A percentile compares a stretch with the other conserved stretches of the same genome.
These are phyloP conservation scores for Aphrocallistes beatrix DNA, from an alignment of 37 sponge, comb jelly and placozoan species.

Conservation along the genomic window DNA sequence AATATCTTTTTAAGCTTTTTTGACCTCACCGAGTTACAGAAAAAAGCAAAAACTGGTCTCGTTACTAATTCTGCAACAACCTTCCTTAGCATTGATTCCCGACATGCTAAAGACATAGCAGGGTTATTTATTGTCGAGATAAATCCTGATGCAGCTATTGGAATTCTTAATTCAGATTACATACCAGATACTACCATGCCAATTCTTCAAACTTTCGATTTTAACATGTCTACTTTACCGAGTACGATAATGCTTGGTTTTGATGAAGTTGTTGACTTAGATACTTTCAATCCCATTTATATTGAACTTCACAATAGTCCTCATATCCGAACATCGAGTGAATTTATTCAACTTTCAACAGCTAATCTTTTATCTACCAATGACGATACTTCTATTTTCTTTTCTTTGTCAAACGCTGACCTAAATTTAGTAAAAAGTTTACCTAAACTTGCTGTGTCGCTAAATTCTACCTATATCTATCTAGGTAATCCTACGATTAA, in stretches of 20 bases:
- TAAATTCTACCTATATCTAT: not conserved
- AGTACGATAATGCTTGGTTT: not conserved
- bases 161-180: conserved; percentile 36
- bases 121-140: not conserved
- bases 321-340: not conserved
- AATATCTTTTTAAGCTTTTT: not conserved
- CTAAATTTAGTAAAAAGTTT: too few relatives aligned
- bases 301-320: not conserved
- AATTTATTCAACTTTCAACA: not conserved
- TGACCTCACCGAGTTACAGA: not conserved
- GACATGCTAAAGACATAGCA: not conserved
- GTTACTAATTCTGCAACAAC: not conserved
- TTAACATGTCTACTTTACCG: conserved; percentile 20
- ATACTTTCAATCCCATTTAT: not conserved
- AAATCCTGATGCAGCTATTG: conserved; percentile 23
- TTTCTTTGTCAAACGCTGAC: not conserved
- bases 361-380: not conserved
- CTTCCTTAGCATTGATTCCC: not conserved
- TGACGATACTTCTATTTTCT: not conserved
- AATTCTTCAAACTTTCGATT: conserved; percentile 42
- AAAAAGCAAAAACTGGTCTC: not conserved
- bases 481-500: not conserved
- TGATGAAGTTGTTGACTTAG: not conserved
- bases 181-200: conserved; percentile 42
- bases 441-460: too few relatives aligned